A percentile compares a stretch with the other conserved stretches of the same genome.
Evolutionary conservation across 2,888 invertebrate species (phyloP).

Genomic region (Phyllotreta striolata): DNA sequence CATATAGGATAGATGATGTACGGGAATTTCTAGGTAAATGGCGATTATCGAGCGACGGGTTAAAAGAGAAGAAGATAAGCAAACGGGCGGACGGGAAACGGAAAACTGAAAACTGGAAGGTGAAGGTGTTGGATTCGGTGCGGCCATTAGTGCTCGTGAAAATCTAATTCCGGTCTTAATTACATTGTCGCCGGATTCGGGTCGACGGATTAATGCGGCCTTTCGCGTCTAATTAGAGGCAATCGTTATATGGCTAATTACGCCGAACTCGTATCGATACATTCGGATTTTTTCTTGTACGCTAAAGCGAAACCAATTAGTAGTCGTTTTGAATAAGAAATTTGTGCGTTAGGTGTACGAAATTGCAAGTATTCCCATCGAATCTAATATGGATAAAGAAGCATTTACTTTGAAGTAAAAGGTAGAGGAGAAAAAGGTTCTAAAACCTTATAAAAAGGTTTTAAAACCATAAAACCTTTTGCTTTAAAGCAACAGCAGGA

Average conservation of each 20-base stretch:
- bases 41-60: slow-evolving; percentile 4
- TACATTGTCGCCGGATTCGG: slow-evolving; percentile 58
- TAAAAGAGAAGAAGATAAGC: slow-evolving; percentile 19
- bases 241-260: slow-evolving; percentile 57
- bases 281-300: background rate
- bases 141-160: slow-evolving; percentile 45
- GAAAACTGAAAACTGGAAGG: slow-evolving; percentile 29
- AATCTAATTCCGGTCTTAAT: slow-evolving; percentile 59
- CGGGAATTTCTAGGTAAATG: too few species aligned
- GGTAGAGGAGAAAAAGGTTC: too few species aligned
- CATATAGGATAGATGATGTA: too few species aligned
- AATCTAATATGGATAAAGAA: too few species aligned
- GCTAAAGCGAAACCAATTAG: too few species aligned
- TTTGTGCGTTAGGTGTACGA: too few species aligned
- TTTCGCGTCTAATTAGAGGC: slow-evolving; percentile 60
- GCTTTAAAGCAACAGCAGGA: too few species aligned
- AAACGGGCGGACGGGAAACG: slow-evolving; percentile 32
- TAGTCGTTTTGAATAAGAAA: too few species aligned
- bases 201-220: slow-evolving; percentile 52
- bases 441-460: too few species aligned
- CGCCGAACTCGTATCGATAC: slow-evolving; percentile 30
- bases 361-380: too few species aligned
- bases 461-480: too few species aligned
- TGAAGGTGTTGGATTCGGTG: slow-evolving; percentile 34
- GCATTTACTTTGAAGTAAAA: too few species aligned